A percentile compares a stretch with the other conserved stretches of the same genome.
phyloP scores from a whole-genome alignment of 1,140 invertebrate genomes.

The Trissolcus basalis region DNA sequence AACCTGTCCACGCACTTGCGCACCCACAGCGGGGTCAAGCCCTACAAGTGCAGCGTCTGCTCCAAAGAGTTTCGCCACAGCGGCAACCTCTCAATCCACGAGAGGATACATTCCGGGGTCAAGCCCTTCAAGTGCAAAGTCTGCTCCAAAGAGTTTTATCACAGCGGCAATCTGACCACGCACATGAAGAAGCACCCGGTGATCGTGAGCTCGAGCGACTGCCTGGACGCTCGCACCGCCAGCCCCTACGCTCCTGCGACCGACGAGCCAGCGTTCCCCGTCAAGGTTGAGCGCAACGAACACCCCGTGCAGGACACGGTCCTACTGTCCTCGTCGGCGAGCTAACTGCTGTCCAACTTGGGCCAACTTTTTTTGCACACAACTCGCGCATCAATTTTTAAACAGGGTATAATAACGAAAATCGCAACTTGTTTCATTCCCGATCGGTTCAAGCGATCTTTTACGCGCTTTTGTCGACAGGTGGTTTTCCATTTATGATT shows the following conservation, averaged over 20 bases:
- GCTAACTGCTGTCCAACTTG: slow-evolving; percentile 42
- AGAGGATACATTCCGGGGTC: slow-evolving; percentile 76
- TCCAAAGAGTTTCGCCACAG: slow-evolving; percentile 78
- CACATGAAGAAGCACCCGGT: slow-evolving; percentile 74
- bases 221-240: slow-evolving; percentile 15
- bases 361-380: slow-evolving; percentile 34
- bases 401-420: slow-evolving; percentile 29
- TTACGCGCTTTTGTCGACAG: no score
- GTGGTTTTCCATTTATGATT: no score
- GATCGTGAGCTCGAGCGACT: slow-evolving; percentile 31
- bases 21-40: slow-evolving; percentile 77
- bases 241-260: slow-evolving; percentile 23
- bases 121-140: slow-evolving; percentile 83
- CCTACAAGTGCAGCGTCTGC: slow-evolving; percentile 77
- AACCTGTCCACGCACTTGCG: slow-evolving; percentile 79
- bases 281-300: slow-evolving; percentile 48
- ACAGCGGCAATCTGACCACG: slow-evolving; percentile 78
- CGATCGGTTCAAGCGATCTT: no score
- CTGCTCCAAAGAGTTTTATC: slow-evolving; percentile 83
- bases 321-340: slow-evolving; percentile 38
- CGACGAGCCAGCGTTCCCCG: slow-evolving; percentile 26
- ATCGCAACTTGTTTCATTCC: background rate
- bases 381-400: background rate
- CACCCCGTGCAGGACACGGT: slow-evolving; percentile 36
- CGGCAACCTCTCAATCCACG: slow-evolving; percentile 77